Conservation (phyloP, 2,113 vertebrate species). For the Cephalopholis sonnerati region DNA sequence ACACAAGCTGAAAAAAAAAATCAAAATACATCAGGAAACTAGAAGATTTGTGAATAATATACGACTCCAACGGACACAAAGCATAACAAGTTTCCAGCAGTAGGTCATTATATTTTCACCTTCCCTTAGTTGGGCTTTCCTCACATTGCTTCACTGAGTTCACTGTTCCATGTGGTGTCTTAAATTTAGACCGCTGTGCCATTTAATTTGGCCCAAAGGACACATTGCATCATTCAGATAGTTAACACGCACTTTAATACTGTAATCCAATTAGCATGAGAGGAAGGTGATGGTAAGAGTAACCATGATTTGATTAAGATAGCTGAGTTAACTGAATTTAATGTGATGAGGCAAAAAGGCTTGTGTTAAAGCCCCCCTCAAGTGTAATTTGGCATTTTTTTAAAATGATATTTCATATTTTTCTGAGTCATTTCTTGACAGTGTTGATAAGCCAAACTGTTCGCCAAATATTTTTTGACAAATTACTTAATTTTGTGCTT, state of each 20-base stretch:
- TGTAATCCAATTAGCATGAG: neutral
- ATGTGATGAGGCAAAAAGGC: neutral
- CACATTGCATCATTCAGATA: slow-evolving; percentile 13
- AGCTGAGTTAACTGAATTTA: neutral
- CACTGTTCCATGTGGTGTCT: neutral
- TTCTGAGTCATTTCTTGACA: too few relatives aligned
- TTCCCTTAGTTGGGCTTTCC: neutral
- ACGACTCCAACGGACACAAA: slow-evolving; percentile 7
- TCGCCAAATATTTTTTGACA: too few relatives aligned
- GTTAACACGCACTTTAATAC: neutral
- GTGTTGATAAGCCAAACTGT: too few relatives aligned
- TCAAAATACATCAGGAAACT: slow-evolving; percentile 10
- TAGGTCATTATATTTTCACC: slow-evolving; percentile 6
- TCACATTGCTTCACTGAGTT: neutral
- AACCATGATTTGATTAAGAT: slow-evolving; percentile 5
- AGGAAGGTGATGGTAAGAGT: neutral
- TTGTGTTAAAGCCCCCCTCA: neutral
- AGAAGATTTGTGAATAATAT: slow-evolving; percentile 20
- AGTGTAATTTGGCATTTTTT: too few relatives aligned
- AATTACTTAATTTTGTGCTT: too few relatives aligned
- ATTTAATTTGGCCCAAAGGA: neutral
- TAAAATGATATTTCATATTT: too few relatives aligned
- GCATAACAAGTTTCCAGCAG: neutral
- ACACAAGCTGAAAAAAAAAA: slow-evolving; percentile 13
- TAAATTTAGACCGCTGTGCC: slow-evolving; percentile 1